phyloP scores from a whole-genome alignment of 2,113 vertebrate species.

The Dendrocopos noguchii region DNA sequence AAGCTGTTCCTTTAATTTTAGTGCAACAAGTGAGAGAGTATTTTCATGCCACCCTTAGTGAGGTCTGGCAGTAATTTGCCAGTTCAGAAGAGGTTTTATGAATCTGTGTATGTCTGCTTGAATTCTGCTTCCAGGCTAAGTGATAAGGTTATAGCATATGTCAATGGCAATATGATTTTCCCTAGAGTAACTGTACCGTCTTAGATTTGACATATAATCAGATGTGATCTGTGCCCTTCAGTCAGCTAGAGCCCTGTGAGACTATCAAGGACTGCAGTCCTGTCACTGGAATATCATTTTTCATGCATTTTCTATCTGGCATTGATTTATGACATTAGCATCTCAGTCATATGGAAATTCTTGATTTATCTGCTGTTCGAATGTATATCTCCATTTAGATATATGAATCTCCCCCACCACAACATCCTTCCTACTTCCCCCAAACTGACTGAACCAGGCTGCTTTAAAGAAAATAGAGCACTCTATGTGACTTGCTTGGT shows the following conservation, averaged over 20 bases:
- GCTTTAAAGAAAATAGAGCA: neutral
- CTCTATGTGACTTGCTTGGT: neutral
- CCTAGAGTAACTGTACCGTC: neutral
- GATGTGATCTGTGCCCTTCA: neutral
- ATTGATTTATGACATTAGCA: neutral
- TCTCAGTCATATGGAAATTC: neutral
- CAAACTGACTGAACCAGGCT: neutral
- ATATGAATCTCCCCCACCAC: neutral
- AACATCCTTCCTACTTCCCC: neutral
- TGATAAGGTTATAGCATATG: neutral
- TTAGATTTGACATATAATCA: neutral
- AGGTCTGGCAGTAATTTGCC: neutral
- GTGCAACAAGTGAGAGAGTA: neutral
- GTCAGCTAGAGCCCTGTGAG: neutral
- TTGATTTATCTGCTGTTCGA: neutral
- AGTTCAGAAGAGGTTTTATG: neutral
- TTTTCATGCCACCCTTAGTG: neutral
- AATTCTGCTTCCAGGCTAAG: neutral
- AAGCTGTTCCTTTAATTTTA: neutral
- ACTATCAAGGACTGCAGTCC: neutral
- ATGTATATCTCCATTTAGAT: neutral
- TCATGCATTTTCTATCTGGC: neutral
- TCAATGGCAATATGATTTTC: neutral
- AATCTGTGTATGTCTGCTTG: neutral
- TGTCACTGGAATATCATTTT: neutral